Evolutionary conservation across 2,888 invertebrate species (phyloP).

Genomic region (Lacanobia oleracea): DNA sequence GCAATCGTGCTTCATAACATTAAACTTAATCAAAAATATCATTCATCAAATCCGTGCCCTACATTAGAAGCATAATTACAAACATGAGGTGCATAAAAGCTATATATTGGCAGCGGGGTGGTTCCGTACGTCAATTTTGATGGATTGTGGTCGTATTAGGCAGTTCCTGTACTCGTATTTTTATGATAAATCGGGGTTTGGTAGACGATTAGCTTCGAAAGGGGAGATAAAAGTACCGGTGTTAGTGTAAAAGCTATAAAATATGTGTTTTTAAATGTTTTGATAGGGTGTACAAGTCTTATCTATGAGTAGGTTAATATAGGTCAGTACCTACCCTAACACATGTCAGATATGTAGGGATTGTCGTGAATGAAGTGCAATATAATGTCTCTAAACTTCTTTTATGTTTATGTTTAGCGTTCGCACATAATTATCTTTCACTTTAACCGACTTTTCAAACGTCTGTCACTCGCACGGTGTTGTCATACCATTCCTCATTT

Average conservation of each 20-base stretch:
- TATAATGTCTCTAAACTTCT: too few relatives aligned
- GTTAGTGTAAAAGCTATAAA: constrained; percentile 24
- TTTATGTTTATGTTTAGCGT: too few relatives aligned
- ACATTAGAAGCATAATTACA: constrained; percentile 50
- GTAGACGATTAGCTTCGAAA: constrained; percentile 53
- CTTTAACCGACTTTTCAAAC: too few relatives aligned
- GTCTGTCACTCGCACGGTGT: too few relatives aligned
- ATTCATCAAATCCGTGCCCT: constrained; percentile 45
- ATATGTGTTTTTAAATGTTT: constrained; percentile 17
- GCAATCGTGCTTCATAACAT: neutral
- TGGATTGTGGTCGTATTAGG: constrained; percentile 62
- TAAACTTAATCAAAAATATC: constrained; percentile 22
- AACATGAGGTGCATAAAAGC: constrained; percentile 57
- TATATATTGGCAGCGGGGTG: constrained; percentile 51
- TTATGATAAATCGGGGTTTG: constrained; percentile 60
- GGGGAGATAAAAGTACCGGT: constrained; percentile 47
- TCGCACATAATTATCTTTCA: too few relatives aligned
- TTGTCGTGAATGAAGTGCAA: too few relatives aligned
- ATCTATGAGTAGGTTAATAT: neutral
- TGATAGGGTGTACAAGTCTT: constrained; percentile 4
- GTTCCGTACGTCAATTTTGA: constrained; percentile 62
- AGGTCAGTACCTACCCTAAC: neutral
- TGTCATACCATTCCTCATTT: too few relatives aligned
- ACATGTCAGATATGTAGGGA: neutral
- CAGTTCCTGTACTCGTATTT: constrained; percentile 53